Base-by-base conservation (phyloP, 2,888 invertebrate species). In the Drosophila neutralis region DNA sequence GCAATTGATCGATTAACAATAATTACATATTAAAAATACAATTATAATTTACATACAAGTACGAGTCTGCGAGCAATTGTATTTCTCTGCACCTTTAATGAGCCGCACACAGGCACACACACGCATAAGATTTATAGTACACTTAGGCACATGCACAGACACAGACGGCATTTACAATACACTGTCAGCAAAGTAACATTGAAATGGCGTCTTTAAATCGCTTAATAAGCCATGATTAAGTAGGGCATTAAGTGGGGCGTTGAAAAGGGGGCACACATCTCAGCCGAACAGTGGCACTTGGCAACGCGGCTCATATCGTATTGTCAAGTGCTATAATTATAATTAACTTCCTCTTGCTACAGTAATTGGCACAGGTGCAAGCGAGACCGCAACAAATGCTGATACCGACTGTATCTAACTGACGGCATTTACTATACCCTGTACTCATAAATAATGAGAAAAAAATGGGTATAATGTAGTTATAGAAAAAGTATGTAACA, bases 191-290 rank as follows among this genome's bases (percentile, higher is more conserved):
- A 70, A 78, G 74, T 82, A 76, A 72, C 73, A 87, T 78, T 77
- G 69, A 82, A 87, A 84, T 89, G 69, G 81, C 83, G 80, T 76
- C 60, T 88, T 83, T 86, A 69, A 69, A 74, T 66, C 69, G 67
- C 70, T 83, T 81, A 89, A 82, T 87, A 73, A 87, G 70, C 62
- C 42, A 29, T 63, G 69, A 71, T 77, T 65, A 84, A 80, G 65
- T 87, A 87, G 87, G 77, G 66, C 79, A 69, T 45, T 45, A 45
- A 27, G 48, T n/a, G 40, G 38, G 52, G n/a, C 29, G 51, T 21
- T 7, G 38, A 62, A 42, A 58, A 29, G 49, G 45, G n/a, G 10
- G 18, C 29, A 29, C 11, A 36, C 35, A 21, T 52, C 27, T 54
- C 29, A 27, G 24, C 24, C 29, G 2, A 53, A 35, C 21, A 15